Evolutionary conservation across 2,113 vertebrate genomes (phyloP).

Genomic region (Cricetomys ansorgei): DNA sequence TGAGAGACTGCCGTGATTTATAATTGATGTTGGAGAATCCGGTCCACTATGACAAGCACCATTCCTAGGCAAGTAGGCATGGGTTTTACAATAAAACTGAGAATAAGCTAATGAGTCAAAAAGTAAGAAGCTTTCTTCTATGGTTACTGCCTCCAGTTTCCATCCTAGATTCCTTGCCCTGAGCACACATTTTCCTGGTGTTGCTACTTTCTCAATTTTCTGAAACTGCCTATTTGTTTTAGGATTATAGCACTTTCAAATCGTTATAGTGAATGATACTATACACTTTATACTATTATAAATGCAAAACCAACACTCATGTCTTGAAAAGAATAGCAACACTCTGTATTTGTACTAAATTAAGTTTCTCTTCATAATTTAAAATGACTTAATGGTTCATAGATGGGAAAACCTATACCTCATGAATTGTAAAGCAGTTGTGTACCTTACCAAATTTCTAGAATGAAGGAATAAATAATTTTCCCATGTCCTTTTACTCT

Average conservation of each 20-base stretch:
- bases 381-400: not conserved
- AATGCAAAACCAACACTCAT: not conserved
- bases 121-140: not conserved
- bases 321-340: not conserved
- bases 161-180: too few species aligned
- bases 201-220: not conserved
- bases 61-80: not conserved
- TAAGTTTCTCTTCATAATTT: not conserved
- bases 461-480: not conserved
- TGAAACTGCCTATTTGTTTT: not conserved
- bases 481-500: not conserved
- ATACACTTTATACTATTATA: not conserved
- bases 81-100: not conserved
- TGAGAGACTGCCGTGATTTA: not conserved
- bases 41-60: not conserved
- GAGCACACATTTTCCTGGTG: not conserved
- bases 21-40: not conserved
- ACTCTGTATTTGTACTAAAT: not conserved
- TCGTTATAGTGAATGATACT: not conserved
- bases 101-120: not conserved
- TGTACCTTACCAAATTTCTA: not conserved
- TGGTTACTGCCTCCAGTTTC: too few species aligned
- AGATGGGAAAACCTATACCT: not conserved
- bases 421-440: not conserved
- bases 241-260: constrained; percentile 18